phyloP scores from a whole-genome alignment of 2,797 vertebrate genomes.

The Artibeus jamaicensis region DNA sequence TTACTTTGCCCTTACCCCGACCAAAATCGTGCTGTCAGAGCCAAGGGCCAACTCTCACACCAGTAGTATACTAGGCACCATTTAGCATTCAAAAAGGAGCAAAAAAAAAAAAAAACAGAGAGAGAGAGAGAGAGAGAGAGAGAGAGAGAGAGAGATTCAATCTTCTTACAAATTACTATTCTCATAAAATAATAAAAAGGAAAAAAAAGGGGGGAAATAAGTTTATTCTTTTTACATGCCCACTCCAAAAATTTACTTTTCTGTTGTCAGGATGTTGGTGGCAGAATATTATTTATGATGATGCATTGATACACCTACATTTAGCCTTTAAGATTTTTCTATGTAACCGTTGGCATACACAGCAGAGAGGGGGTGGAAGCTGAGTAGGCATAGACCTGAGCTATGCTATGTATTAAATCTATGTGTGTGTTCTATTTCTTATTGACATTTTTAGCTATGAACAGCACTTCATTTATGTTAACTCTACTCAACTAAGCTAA shows the following conservation, averaged over 20 bases:
- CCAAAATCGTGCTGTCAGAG: background rate
- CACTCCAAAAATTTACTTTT: background rate
- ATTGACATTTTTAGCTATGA: background rate
- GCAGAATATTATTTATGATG: background rate
- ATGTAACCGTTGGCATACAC: background rate
- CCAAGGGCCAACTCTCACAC: background rate
- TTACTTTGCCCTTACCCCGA: background rate
- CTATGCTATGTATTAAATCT: background rate
- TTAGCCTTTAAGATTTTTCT: background rate
- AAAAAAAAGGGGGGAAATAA: background rate
- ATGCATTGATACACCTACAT: background rate
- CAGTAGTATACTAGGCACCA: background rate
- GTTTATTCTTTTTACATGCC: background rate
- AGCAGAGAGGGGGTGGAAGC: background rate
- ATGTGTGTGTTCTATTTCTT: background rate
- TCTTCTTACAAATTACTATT: background rate
- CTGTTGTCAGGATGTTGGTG: background rate
- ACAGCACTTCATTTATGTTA: background rate
- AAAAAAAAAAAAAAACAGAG: background rate
- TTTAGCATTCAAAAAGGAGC: background rate
- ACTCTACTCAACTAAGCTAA: background rate
- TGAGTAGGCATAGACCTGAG: rapidly evolving
- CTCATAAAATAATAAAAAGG: background rate
- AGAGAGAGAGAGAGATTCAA: background rate
- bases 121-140: background rate